These are phyloP conservation scores for Xiphophorus couchianus DNA, from an alignment of 2,113 vertebrate species.

Conservation along the genomic window DNA sequence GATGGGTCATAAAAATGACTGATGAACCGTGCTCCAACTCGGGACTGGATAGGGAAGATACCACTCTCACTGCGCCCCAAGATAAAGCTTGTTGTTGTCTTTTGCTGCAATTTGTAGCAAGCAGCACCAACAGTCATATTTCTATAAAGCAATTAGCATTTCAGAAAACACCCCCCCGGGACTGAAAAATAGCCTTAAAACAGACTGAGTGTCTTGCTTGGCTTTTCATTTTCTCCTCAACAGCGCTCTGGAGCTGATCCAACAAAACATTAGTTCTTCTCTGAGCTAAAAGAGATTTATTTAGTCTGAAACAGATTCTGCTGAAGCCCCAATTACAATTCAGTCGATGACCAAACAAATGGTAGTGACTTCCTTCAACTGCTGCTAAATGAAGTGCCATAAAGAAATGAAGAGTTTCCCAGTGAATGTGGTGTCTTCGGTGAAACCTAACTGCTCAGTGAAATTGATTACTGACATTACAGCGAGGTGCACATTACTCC, in stretches of 20 bases:
- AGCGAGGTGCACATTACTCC: conserved; percentile 8
- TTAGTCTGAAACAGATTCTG: conserved; percentile 59
- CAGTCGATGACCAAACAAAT: conserved; percentile 43
- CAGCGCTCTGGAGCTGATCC: conserved; percentile 48
- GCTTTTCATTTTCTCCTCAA: conserved; percentile 61
- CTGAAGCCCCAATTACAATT: conserved; percentile 56
- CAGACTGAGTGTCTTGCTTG: conserved; percentile 63
- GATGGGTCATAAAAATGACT: conserved; percentile 76
- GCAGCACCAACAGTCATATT: conserved; percentile 65
- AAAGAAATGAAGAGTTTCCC: conserved; percentile 35
- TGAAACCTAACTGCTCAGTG: conserved; percentile 23
- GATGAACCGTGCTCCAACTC: conserved; percentile 61
- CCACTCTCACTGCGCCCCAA: conserved; percentile 45
- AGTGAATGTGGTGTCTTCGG: conserved; percentile 24
- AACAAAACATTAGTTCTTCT: conserved; percentile 61
- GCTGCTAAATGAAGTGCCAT: conserved; percentile 44
- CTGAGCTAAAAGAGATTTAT: conserved; percentile 57
- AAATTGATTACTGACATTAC: conserved; percentile 25
- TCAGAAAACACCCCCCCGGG: conserved; percentile 59
- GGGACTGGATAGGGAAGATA: conserved; percentile 41
- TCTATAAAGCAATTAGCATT: conserved; percentile 75
- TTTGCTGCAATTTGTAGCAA: conserved; percentile 70
- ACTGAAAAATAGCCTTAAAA: conserved; percentile 69
- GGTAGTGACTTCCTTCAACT: conserved; percentile 31
- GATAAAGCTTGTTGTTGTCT: conserved; percentile 68